phyloP scores from a whole-genome alignment of 2,797 vertebrate species.

The Vespertilio murinus region DNA sequence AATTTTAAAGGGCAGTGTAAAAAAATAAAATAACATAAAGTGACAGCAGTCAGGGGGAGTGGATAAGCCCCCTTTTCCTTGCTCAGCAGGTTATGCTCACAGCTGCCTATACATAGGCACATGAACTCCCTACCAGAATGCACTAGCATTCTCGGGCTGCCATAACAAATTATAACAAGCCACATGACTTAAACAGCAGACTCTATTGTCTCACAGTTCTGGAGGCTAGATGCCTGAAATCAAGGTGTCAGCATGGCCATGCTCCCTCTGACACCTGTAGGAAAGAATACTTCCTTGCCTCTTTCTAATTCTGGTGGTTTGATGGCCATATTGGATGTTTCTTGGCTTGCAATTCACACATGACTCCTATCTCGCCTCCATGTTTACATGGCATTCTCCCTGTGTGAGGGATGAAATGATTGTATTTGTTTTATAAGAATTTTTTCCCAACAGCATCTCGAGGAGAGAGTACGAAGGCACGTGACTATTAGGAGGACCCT shows the following conservation, averaged over 20 bases:
- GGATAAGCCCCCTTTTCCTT: not conserved
- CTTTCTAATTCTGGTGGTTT: not conserved
- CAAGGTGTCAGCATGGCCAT: not conserved
- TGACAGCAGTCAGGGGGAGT: not conserved
- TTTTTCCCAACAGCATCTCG: not conserved
- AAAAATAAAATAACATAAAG: not conserved
- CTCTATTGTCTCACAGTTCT: not conserved
- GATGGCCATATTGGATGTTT: not conserved
- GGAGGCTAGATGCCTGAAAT: not conserved
- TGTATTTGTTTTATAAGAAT: not conserved
- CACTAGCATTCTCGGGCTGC: not conserved
- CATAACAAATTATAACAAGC: not conserved
- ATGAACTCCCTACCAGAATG: not conserved
- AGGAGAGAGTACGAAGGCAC: not conserved
- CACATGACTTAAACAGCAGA: not conserved
- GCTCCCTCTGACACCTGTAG: not conserved
- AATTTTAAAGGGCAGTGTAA: not conserved
- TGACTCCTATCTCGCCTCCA: not conserved
- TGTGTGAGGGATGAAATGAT: not conserved
- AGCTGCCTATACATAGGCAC: not conserved
- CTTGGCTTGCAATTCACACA: not conserved
- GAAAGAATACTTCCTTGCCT: not conserved
- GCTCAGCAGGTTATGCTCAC: not conserved
- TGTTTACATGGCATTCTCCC: not conserved
- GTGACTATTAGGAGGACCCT: not conserved